Conservation (phyloP, 1,140 invertebrate species). For the Leptinotarsa texana region DNA sequence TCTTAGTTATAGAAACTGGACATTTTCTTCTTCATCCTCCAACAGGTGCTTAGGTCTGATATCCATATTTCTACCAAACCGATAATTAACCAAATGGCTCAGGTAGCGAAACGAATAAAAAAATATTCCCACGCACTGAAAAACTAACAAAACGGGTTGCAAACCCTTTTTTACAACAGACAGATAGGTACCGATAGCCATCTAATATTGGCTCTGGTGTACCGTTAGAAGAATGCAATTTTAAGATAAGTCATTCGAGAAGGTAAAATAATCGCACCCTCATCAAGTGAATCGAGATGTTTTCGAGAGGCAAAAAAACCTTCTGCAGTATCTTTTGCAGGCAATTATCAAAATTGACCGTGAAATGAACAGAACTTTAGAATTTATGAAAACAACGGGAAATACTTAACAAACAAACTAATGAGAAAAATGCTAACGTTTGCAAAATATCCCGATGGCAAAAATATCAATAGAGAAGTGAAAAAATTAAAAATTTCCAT, state of each 20-base stretch:
- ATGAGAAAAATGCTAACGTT: too few relatives aligned
- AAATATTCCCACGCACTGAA: slow-evolving; percentile 14
- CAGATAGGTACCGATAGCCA: slow-evolving; percentile 17
- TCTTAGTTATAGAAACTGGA: too few relatives aligned
- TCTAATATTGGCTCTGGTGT: slow-evolving; percentile 11
- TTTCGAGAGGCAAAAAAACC: slow-evolving; percentile 8
- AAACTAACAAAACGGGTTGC: slow-evolving; percentile 19
- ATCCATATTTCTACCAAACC: slow-evolving; percentile 9
- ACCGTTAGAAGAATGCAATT: slow-evolving; percentile 18
- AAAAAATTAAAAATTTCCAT: too few relatives aligned
- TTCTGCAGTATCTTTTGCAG: neutral
- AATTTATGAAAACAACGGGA: too few relatives aligned
- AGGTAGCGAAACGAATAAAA: slow-evolving; percentile 15
- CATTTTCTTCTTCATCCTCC: neutral
- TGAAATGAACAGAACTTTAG: neutral
- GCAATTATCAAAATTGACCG: neutral
- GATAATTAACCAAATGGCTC: slow-evolving; percentile 2
- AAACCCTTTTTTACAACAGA: slow-evolving; percentile 19
- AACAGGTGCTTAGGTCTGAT: neutral
- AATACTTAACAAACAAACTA: too few relatives aligned
- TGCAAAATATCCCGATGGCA: too few relatives aligned
- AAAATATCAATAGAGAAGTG: too few relatives aligned
- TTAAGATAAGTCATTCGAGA: slow-evolving; percentile 10
- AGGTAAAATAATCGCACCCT: slow-evolving; percentile 12
- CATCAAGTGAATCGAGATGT: neutral